These are phyloP conservation scores for Psix sp. DNA, from an alignment of 1,140 invertebrate species.

Conservation along the genomic window DNA sequence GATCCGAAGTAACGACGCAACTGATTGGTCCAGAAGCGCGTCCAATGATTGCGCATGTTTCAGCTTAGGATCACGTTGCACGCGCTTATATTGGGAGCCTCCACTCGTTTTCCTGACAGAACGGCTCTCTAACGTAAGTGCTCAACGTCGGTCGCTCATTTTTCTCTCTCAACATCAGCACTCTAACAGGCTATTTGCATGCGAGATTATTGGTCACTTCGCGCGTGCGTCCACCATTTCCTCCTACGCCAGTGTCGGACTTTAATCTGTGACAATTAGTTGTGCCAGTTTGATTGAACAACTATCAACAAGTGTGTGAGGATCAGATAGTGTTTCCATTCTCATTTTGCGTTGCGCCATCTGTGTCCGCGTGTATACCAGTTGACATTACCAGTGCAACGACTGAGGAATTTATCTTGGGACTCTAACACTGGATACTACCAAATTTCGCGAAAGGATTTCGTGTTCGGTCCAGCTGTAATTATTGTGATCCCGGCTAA, in stretches of 20 bases:
- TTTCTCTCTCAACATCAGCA: constrained; percentile 3
- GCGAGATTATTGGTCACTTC: constrained; percentile 23
- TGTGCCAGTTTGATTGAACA: constrained; percentile 5
- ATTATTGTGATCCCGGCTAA: constrained; percentile 18
- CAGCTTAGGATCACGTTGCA: constrained; percentile 87
- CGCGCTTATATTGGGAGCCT: constrained; percentile 88
- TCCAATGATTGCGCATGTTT: constrained; percentile 76
- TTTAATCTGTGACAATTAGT: constrained; percentile 20
- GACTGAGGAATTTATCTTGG: constrained; percentile 11
- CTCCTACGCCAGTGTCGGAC: too few species aligned
- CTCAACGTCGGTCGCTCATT: constrained; percentile 72
- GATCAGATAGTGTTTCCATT: too few species aligned
- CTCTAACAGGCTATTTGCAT: constrained; percentile 18
- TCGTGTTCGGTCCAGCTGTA: constrained; percentile 11
- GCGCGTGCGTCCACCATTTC: constrained; percentile 1
- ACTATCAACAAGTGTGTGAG: constrained; percentile 27
- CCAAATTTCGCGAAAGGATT: constrained; percentile 22
- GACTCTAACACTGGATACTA: constrained; percentile 26
- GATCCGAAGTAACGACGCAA: constrained; percentile 74
- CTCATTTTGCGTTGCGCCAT: constrained; percentile 1
- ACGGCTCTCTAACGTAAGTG: constrained; percentile 94
- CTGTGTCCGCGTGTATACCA: constrained; percentile 12
- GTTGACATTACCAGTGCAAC: constrained; percentile 29
- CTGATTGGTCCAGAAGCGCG: constrained; percentile 71
- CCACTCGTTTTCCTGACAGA: constrained; percentile 86